A percentile compares a stretch with the other conserved stretches of the same genome.
phyloP scores from a whole-genome alignment of 2,888 invertebrate species.

The Quadroppia sp. region DNA sequence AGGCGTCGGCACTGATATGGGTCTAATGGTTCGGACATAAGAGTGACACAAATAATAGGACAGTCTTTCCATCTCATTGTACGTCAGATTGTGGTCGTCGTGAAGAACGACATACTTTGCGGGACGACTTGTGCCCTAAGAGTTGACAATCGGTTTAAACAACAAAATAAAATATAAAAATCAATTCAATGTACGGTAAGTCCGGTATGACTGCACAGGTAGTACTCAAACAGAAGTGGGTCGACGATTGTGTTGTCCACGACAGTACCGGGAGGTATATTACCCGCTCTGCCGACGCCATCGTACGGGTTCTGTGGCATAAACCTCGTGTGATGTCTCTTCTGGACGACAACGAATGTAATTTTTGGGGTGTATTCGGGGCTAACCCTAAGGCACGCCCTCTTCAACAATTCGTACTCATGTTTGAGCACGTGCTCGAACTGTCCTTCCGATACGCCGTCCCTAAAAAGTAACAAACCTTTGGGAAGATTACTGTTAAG shows the following conservation, averaged over 20 bases:
- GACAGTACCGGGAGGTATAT: conserved; percentile 79
- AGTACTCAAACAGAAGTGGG: conserved; percentile 80
- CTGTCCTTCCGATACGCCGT: conserved; percentile 82
- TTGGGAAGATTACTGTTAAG: conserved; percentile 62
- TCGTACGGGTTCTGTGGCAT: conserved; percentile 26
- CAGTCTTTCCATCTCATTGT: conserved; percentile 47
- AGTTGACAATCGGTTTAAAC: background rate
- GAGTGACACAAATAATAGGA: conserved; percentile 49
- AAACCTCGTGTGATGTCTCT: conserved; percentile 86
- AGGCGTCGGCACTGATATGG: conserved; percentile 50
- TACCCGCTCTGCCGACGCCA: conserved; percentile 53
- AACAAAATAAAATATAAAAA: background rate
- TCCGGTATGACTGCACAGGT: conserved; percentile 65
- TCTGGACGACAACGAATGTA: conserved; percentile 89
- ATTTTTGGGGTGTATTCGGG: conserved; percentile 57
- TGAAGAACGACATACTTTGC: conserved; percentile 47
- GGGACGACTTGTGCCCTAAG: conserved; percentile 51
- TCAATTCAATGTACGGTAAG: conserved; percentile 52
- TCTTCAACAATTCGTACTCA: conserved; percentile 21
- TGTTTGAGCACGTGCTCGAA: conserved; percentile 58
- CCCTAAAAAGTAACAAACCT: conserved; percentile 69
- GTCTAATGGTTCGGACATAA: conserved; percentile 49
- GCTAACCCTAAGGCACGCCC: background rate
- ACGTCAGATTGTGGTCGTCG: conserved; percentile 47
- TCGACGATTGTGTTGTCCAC: conserved; percentile 81